Base-by-base conservation (phyloP, 2,113 vertebrate genomes). In the Condylura cristata region DNA sequence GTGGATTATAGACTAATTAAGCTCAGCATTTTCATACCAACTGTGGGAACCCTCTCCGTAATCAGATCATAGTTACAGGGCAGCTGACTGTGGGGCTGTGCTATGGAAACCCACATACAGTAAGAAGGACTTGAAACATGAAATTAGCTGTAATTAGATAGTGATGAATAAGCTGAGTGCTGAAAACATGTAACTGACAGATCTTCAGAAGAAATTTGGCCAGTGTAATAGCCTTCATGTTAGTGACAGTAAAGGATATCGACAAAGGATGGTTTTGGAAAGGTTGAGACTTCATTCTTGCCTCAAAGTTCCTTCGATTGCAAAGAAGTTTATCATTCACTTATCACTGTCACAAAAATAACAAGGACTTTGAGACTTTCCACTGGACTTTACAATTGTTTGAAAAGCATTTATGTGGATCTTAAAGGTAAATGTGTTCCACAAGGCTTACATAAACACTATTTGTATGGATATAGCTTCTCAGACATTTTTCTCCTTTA, bases 81-180 rank as follows among this genome's bases (percentile, higher is more conserved):
- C 94, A 13, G 1, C 46, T 76, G 34, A 32, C 34, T 84, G 20
- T 65, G 22, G 65, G 53, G 6, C 28, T 93, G 80, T 65, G 12
- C 58, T 51, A 32, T 32, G 58, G 80, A 95, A 93, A 53, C 65
- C n/a, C 89, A 61, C 11, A 34, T 30, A 61, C 41, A 72, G 58
- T 76, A 87, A 61, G 60, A 66, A 91, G 91, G n/a, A 5, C 3
- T 9, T 28, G 24, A 48, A 65, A 75, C 51, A 30, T 78, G 60
- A 95, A 85, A 93, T 80, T 17, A 32, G 44, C 48, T 79, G 41
- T 95, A 86, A 94, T 89, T 91, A 89, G 81, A 86, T 10, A 61
- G 14, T 56, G 53, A 26, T 24, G 28, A 92, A 89, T 37, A 48
- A 89, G 17, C 13, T 78, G 46, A 87, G 22, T 41, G 28, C 12